A percentile compares a stretch with the other conserved stretches of the same genome.
These are phyloP conservation scores for Geococcyx californianus DNA, from an alignment of 2,113 vertebrate species.

Conservation along the genomic window DNA sequence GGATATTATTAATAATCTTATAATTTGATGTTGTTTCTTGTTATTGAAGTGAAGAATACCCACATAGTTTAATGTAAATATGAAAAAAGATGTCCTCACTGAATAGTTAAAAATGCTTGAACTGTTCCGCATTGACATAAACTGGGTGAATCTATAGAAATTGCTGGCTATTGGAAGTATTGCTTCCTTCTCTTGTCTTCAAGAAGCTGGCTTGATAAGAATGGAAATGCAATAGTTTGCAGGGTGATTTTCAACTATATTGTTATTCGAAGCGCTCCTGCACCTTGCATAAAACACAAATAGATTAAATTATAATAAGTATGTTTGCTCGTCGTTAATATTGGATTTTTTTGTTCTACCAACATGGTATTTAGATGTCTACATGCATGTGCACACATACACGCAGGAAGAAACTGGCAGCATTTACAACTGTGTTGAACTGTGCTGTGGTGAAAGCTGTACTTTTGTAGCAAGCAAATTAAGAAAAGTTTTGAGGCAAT, in stretches of 20 bases:
- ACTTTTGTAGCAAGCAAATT: slow-evolving; percentile 59
- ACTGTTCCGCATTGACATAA: not conserved
- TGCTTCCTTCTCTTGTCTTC: not conserved
- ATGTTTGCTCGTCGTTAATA: not conserved
- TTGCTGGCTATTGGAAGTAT: not conserved
- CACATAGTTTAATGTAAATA: not conserved
- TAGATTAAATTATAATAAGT: not conserved
- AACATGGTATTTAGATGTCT: not conserved
- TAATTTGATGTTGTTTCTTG: not conserved
- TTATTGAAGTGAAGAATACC: not conserved
- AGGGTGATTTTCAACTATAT: not conserved
- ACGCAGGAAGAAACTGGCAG: not conserved
- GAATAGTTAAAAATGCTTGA: not conserved
- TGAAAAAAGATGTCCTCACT: not conserved
- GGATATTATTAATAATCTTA: not conserved
- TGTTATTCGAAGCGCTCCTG: not conserved
- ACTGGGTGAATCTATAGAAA: not conserved
- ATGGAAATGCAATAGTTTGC: not conserved
- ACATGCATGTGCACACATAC: not conserved
- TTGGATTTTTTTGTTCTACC: not conserved
- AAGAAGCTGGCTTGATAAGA: not conserved
- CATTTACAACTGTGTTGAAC: not conserved
- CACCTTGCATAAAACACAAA: not conserved
- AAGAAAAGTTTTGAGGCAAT: slow-evolving; percentile 57
- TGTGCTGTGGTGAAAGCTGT: not conserved